Percentiles rank a stretch among this genome's conserved stretches.
phyloP scores from a whole-genome alignment of 2,113 vertebrate genomes.

The Zapornia atra region DNA sequence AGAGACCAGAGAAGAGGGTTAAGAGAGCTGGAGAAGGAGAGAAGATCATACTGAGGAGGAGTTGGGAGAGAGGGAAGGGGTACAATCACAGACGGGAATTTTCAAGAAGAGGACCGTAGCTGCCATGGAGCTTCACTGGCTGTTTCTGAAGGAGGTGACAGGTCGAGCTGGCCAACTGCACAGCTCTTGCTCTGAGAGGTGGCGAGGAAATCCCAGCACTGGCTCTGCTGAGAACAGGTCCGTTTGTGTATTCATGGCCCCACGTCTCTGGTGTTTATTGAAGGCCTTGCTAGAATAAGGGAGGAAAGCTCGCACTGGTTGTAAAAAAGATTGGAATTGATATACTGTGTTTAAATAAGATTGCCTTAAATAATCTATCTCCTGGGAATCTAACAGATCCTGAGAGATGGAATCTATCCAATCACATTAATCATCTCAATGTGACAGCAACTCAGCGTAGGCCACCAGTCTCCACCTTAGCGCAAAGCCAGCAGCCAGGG shows the following conservation, averaged over 20 bases:
- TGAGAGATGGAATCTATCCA: not conserved
- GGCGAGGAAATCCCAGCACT: not conserved
- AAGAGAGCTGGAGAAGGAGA: not conserved
- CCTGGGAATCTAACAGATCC: not conserved
- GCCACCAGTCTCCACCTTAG: not conserved
- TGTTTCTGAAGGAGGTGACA: not conserved
- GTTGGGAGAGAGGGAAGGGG: not conserved
- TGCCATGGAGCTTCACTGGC: not conserved
- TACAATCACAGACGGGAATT: not conserved
- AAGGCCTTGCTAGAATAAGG: not conserved
- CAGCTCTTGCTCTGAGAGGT: not conserved
- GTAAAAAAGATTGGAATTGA: not conserved
- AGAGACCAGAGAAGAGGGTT: not conserved
- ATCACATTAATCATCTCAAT: not conserved
- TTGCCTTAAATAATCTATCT: conserved; percentile 35
- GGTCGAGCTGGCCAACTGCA: not conserved
- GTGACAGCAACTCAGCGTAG: rapidly evolving
- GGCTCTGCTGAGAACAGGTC: not conserved
- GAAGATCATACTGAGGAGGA: not conserved
- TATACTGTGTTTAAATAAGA: conserved; percentile 14
- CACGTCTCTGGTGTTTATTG: not conserved
- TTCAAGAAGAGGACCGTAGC: not conserved
- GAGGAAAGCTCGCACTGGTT: not conserved
- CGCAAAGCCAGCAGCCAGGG: not conserved
- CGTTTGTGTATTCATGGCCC: not conserved